Base-by-base conservation (phyloP, 1,140 invertebrate species). In the Homarus americanus region DNA sequence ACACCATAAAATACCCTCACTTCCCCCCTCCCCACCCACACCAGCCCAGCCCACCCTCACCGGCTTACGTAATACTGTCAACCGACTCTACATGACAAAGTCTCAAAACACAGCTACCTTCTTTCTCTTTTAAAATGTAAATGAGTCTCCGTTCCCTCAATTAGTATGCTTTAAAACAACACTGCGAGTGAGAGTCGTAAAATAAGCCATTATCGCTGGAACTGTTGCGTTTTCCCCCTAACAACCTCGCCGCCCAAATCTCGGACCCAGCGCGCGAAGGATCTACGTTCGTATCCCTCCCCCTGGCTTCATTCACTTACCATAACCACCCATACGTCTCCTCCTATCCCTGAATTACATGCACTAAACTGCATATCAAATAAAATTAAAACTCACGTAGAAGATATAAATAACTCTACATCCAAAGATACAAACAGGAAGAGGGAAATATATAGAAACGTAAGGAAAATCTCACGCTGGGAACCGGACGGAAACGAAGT, bases 101-200 rank as follows among this genome's bases (percentile, higher is more conserved):
- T 58, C 53, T 58, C 7, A 20, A 20, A 38, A 58, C 53, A 10
- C 0, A 4, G 53, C 12, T 58, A 17, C 53, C 53, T 20, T 58
- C 53, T 58, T 58, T 24, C 4, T 0, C 53, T 76, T 76, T 41
- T n/a, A n/a, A 82, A 34, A 82, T 82, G 80, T 53, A 82, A 63
- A 82, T 82, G 34, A 82, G 28, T 63, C 63, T 66, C 58, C 58
- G 36, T 28, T 36, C 24, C 53, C 32, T 63, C 82, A 66, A 83
- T 83, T 69, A 83, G 82, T 69, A 72, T 69, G 82, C 38, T 69
- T 83, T 83, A 83, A 83, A 83, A 69, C 82, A 83, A 83, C 82
- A 83, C 82, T 44, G 76, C n/a, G 38, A 69, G 58, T 83, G 41
- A 69, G 82, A 69, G 36, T 83, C 82, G 82, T 83, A 83, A 83